These are phyloP conservation scores for Candoia aspera DNA, from an alignment of 2,113 vertebrate genomes.

Conservation along the genomic window DNA sequence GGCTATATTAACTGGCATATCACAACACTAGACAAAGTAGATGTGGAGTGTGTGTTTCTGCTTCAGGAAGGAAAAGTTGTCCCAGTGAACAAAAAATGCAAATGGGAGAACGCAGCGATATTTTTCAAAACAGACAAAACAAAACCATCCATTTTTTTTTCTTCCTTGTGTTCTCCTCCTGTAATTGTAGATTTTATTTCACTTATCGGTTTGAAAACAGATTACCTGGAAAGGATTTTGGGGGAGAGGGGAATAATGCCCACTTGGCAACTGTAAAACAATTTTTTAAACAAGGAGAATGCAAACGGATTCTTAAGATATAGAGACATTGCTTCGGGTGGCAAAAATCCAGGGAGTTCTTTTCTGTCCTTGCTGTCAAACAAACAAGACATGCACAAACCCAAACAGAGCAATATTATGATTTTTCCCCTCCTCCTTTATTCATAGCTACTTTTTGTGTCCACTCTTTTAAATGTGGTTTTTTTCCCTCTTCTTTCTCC, in stretches of 20 bases:
- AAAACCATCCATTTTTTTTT: constrained; percentile 56
- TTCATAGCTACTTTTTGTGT: constrained; percentile 79
- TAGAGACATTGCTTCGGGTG: constrained; percentile 76
- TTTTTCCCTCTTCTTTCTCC: constrained; percentile 62
- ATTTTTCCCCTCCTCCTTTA: constrained; percentile 79
- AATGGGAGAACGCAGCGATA: neutral
- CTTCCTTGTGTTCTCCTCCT: constrained; percentile 50
- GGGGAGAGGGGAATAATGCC: constrained; percentile 33
- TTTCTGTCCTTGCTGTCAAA: constrained; percentile 76
- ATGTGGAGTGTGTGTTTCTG: neutral
- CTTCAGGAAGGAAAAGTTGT: neutral
- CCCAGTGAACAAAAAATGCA: neutral
- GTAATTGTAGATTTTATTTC: constrained; percentile 76
- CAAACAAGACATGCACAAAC: constrained; percentile 43
- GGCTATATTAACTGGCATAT: neutral
- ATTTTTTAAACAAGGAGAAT: constrained; percentile 61
- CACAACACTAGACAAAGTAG: neutral
- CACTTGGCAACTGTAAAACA: constrained; percentile 71
- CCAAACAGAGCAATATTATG: constrained; percentile 81
- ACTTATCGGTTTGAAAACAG: constrained; percentile 79
- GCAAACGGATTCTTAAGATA: constrained; percentile 76
- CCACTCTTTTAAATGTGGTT: constrained; percentile 81
- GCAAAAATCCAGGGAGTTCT: constrained; percentile 79
- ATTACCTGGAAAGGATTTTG: constrained; percentile 52
- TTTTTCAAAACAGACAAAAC: constrained; percentile 16